phyloP scores from a whole-genome alignment of 53 echinoderm and acorn worm genomes.

The Paelopatides confundens region DNA sequence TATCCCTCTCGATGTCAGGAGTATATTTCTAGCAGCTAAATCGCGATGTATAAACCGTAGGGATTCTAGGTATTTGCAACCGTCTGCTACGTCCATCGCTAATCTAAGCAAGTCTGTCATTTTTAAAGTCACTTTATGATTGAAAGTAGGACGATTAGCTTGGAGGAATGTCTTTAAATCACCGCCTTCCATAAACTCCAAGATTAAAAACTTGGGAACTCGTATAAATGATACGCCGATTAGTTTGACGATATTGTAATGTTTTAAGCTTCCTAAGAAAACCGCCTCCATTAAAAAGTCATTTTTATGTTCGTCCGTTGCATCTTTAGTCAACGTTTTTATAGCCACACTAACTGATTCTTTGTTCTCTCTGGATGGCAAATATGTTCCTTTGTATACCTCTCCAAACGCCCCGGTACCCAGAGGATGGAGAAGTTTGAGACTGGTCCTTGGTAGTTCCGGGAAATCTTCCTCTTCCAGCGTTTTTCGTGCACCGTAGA shows the following conservation, averaged over 20 bases:
- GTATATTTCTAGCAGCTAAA: constrained; percentile 90
- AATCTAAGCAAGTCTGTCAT: constrained; percentile 79
- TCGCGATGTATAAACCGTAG: constrained; percentile 88
- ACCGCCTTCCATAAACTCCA: constrained; percentile 94
- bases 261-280: constrained; percentile 89
- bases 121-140: constrained; percentile 42
- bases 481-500: constrained; percentile 3
- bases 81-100: constrained; percentile 80
- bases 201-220: constrained; percentile 84
- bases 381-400: constrained; percentile 84
- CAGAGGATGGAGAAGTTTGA: constrained; percentile 55
- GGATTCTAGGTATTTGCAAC: constrained; percentile 84
- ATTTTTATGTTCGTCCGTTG: constrained; percentile 79
- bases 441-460: neutral
- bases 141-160: constrained; percentile 70
- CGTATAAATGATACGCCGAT: constrained; percentile 90
- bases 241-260: constrained; percentile 82
- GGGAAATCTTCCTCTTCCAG: constrained; percentile 34
- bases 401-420: constrained; percentile 96
- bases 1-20: constrained; percentile 64
- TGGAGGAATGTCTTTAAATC: constrained; percentile 92
- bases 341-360: constrained; percentile 79
- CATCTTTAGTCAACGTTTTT: constrained; percentile 55
- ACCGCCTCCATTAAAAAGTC: constrained; percentile 97
- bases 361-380: constrained; percentile 62